These are phyloP conservation scores for Bactericera cockerelli DNA, from an alignment of 1,140 invertebrate genomes.

Conservation along the genomic window DNA sequence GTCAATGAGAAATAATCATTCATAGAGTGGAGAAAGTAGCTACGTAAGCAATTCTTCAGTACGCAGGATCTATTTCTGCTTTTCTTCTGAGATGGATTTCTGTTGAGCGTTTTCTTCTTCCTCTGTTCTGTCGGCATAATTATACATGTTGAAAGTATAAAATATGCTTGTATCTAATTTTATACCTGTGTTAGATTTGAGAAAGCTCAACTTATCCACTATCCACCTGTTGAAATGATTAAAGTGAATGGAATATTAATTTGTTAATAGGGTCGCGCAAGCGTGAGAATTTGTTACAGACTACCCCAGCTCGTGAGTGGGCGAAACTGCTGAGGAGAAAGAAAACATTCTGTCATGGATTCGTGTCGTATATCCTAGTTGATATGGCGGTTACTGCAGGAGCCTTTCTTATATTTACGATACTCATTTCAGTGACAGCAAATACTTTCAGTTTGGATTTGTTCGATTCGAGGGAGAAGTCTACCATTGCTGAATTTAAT, in stretches of 20 bases:
- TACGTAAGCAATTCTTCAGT: too few species aligned
- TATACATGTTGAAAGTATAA: too few species aligned
- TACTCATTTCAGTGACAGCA: not conserved
- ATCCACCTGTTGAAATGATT: constrained; percentile 5
- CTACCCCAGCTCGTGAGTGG: constrained; percentile 1
- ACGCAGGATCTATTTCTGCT: too few species aligned
- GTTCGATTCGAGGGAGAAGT: not conserved
- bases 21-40: too few species aligned
- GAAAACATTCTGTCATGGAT: constrained; percentile 8
- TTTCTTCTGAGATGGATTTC: too few species aligned
- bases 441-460: not conserved
- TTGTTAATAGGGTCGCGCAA: constrained; percentile 7
- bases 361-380: constrained; percentile 1
- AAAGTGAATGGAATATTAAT: not conserved
- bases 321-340: not conserved
- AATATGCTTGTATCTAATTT: too few species aligned
- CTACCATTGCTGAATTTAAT: not conserved
- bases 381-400: constrained; percentile 2
- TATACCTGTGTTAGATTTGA: too few species aligned
- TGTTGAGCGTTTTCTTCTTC: too few species aligned
- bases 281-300: not conserved
- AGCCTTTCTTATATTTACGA: constrained; percentile 1
- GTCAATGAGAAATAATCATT: too few species aligned
- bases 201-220: too few species aligned
- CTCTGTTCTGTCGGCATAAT: too few species aligned